Evolutionary conservation across 2,888 invertebrate genomes (phyloP).

Genomic region (Noctua pronuba): DNA sequence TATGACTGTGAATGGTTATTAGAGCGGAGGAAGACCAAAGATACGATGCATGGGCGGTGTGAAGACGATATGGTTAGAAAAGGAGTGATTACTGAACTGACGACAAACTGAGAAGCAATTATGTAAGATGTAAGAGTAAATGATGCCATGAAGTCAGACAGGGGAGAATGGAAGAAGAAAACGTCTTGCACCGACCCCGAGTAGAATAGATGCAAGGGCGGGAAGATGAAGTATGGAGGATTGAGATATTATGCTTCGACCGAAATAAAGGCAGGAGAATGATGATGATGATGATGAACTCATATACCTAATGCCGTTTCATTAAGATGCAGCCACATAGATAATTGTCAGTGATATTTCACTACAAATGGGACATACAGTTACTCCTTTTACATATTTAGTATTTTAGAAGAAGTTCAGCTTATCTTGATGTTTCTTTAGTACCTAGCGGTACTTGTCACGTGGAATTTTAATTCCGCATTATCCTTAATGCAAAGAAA

Average conservation of each 20-base stretch:
- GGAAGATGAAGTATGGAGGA: not conserved
- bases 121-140: too few species aligned
- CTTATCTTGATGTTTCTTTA: not conserved
- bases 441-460: not conserved
- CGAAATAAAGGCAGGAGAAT: not conserved
- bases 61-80: not conserved
- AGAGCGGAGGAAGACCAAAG: not conserved
- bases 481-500: not conserved
- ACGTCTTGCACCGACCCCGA: too few species aligned
- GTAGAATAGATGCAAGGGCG: too few species aligned
- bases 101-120: not conserved
- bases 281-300: not conserved
- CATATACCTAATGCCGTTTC: not conserved
- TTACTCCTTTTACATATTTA: not conserved
- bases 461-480: not conserved
- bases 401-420: not conserved
- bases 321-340: not conserved
- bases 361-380: not conserved
- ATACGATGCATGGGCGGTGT: not conserved
- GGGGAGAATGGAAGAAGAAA: too few species aligned
- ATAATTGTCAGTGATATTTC: not conserved
- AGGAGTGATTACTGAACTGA: not conserved
- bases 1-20: not conserved
- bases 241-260: not conserved
- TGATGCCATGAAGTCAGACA: too few species aligned